Evolutionary conservation across 2,113 vertebrate species (phyloP), one percentile per base, ranked within the genome.

Genomic region (Abramis brama): DNA sequence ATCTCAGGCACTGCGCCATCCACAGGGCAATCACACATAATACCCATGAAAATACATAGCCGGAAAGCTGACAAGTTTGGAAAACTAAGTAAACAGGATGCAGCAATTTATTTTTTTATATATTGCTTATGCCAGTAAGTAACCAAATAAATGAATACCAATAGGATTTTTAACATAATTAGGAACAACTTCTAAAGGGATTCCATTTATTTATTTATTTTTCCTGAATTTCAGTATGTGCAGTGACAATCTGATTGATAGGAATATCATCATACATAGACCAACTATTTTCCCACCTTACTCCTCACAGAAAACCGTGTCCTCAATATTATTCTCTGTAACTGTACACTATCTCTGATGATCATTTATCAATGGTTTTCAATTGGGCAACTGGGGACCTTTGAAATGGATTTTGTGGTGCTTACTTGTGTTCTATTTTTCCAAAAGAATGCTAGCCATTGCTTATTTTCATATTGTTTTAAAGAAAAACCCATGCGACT

Each of bases 11-110:
- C 45, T 50, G 27, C 6, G 1, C 25, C 62, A 82, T 82, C 79
- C 39, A 47, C n/a, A 52, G 62, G 62, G 27, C 25, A 27, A 70
- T 70, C 62, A 66, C 7, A 81, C 79, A 68, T 33, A 30, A 82
- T n/a, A 52, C 39, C 62, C 43, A 52, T 68, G 79, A 52, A 50
- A 47, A 70, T 50, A 52, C 9, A 81, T 1, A 66, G 36, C 9
- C 4, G 25, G 25, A 50, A 19, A 15, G 13, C 10, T 43, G 57
- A 27, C 57, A 81, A 47, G 25, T 47, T 27, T 30, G 43, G 43
- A 82, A 81, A 47, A 81, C 3, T 27, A 62, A 45, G 43, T 64
- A 66, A 66, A 66, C 5, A 50, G 43, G 25, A 68, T 68, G 11
- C 39, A 66, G 59, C 4, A 50, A 4, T 15, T 50, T 15, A 3